Base-by-base conservation (phyloP, 1,140 invertebrate genomes). In the Dendrolimus punctatus region DNA sequence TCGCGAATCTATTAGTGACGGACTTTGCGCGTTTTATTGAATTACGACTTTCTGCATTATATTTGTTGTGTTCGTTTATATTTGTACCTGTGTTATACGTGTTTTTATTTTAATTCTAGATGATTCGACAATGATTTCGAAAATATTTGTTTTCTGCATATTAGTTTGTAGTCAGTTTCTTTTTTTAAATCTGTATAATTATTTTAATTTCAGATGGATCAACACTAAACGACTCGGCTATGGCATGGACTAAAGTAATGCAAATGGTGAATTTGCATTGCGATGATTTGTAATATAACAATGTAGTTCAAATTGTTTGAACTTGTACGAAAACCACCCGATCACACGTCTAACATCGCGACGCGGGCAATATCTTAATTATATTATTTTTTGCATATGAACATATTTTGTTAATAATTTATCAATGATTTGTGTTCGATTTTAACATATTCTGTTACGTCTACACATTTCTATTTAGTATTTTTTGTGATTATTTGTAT, bases 341-440 rank as follows among this genome's bases (percentile, higher is more conserved):
- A 23, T 23, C 23, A 23, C 23, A 23, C 23, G 23, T 23, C 23
- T 23, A 23, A 23, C 23, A 23, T 23, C 23, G 23, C 23, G n/a
- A 45, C 42, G 41, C 44, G 47, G 48, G 55, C 60, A 58, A 49
- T 52, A 53, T 36, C 64, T 68, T 63, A 62, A 64, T 55, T 71
- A 62, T 73, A 69, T 73, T 73, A 44, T 68, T 64, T 72, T 71
- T 65, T 70, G 75, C 75, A 73, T 75, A 73, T 63, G 51, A 72
- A 81, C 68, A 73, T 80, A 76, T 78, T 83, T 80, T 80, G 76
- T 80, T 80, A 79, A 72, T 65, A 64, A 66, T 77, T 71, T 75
- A 73, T 77, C 62, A 55, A 64, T 62, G 52, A 64, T 68, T 72
- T 74, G 60, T 71, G 70, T 63, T 68, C 60, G 56, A 66, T 71